Conservation (phyloP, 2,797 vertebrate genomes). For the Siniperca scherzeri region DNA sequence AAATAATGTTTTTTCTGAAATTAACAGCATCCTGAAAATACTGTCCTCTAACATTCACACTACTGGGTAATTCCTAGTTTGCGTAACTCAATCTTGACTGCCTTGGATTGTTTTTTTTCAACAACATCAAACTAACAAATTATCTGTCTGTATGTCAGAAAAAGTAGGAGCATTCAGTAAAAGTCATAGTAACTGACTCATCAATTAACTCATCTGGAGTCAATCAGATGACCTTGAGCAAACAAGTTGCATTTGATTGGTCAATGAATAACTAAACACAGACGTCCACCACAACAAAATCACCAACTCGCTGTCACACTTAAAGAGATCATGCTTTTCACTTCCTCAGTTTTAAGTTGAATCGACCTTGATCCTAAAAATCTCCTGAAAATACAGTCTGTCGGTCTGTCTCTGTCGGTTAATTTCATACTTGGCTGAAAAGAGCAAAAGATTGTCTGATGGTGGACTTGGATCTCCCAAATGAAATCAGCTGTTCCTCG, state of each 20-base stretch:
- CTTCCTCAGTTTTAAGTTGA: conserved; percentile 19
- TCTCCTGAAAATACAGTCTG: neutral
- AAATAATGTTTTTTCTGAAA: conserved; percentile 17
- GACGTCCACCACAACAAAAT: neutral
- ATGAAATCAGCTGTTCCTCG: neutral
- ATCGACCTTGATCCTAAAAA: conserved; percentile 2
- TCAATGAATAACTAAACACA: conserved; percentile 8
- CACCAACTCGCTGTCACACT: neutral
- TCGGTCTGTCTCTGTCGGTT: neutral
- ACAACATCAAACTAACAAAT: neutral
- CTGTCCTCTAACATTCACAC: neutral
- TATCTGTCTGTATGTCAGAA: neutral
- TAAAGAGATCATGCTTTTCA: neutral
- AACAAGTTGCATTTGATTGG: conserved; percentile 11
- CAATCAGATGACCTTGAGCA: neutral
- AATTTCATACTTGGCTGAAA: conserved; percentile 2
- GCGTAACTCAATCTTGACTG: neutral
- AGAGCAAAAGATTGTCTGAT: neutral
- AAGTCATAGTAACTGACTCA: too few species aligned
- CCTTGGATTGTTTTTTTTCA: neutral
- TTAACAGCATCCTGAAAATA: neutral
- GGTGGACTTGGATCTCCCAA: neutral
- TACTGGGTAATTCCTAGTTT: conserved; percentile 22
- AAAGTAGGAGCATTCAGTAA: neutral
- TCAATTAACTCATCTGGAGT: neutral